phyloP scores from a whole-genome alignment of 2,113 vertebrate species.

The Gavia stellata region DNA sequence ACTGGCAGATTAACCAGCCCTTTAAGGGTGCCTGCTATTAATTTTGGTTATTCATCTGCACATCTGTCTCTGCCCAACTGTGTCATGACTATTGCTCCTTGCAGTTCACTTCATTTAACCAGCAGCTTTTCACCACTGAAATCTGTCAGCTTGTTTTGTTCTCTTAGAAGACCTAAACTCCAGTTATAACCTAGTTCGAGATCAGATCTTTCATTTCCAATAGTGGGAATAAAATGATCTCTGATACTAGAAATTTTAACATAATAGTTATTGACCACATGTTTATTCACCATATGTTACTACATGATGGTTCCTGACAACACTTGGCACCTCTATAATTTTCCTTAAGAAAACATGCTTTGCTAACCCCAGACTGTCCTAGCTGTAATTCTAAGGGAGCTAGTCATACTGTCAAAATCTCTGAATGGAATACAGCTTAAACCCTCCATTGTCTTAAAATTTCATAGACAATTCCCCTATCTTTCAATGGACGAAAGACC shows the following conservation, averaged over 20 bases:
- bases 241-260: not conserved
- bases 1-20: conserved; percentile 63
- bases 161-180: not conserved
- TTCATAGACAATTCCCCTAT: not conserved
- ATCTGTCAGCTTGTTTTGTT: not conserved
- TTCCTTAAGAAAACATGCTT: not conserved
- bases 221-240: not conserved
- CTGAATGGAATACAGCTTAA: not conserved
- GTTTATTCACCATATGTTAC: not conserved
- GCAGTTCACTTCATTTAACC: conserved; percentile 30
- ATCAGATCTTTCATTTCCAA: not conserved
- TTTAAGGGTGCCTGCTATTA: conserved; percentile 55
- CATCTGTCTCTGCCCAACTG: conserved; percentile 55
- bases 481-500: not conserved
- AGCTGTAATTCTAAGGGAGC: not conserved
- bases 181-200: not conserved
- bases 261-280: not conserved
- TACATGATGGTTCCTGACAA: not conserved
- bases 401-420: not conserved
- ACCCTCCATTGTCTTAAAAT: not conserved
- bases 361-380: not conserved
- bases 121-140: conserved; percentile 8
- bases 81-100: conserved; percentile 33
- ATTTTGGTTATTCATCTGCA: conserved; percentile 59
- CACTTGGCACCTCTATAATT: not conserved